Percentiles rank a stretch among this genome's conserved stretches.
phyloP scores from a whole-genome alignment of 2,888 invertebrate species.

The Nematopogon swammerdamellus region DNA sequence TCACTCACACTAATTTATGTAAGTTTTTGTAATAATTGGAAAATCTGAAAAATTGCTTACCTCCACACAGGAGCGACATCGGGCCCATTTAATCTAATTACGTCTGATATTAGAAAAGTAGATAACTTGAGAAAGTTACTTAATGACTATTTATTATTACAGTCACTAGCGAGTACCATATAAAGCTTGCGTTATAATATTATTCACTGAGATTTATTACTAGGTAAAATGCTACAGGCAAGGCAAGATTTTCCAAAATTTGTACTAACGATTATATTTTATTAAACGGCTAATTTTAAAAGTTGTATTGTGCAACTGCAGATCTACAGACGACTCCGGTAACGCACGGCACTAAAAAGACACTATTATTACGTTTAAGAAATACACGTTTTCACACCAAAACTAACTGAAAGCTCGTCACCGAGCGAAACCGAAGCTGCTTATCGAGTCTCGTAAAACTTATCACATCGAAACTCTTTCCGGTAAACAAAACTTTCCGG shows the following conservation, averaged over 20 bases:
- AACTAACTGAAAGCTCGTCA: slow-evolving; percentile 7
- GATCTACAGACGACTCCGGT: slow-evolving; percentile 7
- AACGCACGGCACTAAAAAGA: slow-evolving; percentile 51
- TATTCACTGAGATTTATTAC: neutral
- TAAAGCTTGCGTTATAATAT: neutral
- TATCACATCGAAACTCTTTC: too few species aligned
- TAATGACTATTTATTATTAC: neutral
- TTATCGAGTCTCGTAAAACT: neutral
- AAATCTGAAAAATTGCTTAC: neutral
- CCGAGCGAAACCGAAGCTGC: neutral
- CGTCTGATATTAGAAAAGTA: neutral
- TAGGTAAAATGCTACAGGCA: neutral
- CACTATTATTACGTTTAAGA: slow-evolving; percentile 31
- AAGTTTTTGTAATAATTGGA: too few species aligned
- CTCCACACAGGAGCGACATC: neutral
- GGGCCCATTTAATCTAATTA: neutral
- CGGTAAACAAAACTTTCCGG: neutral
- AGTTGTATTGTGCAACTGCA: slow-evolving; percentile 24
- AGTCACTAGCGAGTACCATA: neutral
- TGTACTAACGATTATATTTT: slow-evolving; percentile 43
- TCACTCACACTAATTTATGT: too few species aligned
- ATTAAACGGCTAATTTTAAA: slow-evolving; percentile 14
- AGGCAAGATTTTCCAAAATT: slow-evolving; percentile 29
- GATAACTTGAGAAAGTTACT: neutral
- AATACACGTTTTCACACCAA: slow-evolving; percentile 13